Evolutionary conservation across 2,113 vertebrate species (phyloP).

Genomic region (Anarhynchus alexandrinus): DNA sequence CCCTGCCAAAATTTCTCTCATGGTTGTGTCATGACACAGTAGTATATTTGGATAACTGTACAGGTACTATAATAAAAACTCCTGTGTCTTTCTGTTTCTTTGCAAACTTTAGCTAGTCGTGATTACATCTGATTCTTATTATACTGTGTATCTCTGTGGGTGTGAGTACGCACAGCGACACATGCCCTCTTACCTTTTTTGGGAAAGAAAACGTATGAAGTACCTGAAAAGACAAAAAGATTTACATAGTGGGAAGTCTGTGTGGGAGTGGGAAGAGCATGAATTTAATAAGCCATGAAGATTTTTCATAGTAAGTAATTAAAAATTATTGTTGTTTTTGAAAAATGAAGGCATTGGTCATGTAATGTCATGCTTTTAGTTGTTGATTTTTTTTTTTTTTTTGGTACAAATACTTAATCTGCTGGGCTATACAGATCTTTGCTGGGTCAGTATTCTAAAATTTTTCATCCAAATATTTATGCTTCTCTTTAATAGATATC

Average conservation of each 20-base stretch:
- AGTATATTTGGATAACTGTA: not conserved
- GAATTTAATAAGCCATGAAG: not conserved
- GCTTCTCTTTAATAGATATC: not conserved
- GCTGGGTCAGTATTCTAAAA: not conserved
- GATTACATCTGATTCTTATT: not conserved
- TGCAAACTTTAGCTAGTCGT: not conserved
- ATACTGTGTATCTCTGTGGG: not conserved
- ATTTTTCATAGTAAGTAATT: slow-evolving; percentile 31
- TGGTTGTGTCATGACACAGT: not conserved
- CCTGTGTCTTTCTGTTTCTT: not conserved
- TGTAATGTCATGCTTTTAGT: not conserved
- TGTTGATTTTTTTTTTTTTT: not conserved
- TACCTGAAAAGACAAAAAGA: not conserved
- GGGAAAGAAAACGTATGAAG: not conserved
- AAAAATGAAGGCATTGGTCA: not conserved
- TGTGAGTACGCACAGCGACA: not conserved
- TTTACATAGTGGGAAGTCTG: not conserved
- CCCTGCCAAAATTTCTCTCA: not conserved
- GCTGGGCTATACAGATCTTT: not conserved
- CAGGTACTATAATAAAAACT: not conserved
- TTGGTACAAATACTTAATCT: not conserved
- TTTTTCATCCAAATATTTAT: not conserved
- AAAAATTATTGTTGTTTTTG: not conserved
- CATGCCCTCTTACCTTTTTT: not conserved
- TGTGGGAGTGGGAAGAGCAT: not conserved